Percentiles rank a stretch among this genome's conserved stretches.
These are phyloP conservation scores for Mesoligia furuncula DNA, from an alignment of 2,888 invertebrate species.

Conservation along the genomic window DNA sequence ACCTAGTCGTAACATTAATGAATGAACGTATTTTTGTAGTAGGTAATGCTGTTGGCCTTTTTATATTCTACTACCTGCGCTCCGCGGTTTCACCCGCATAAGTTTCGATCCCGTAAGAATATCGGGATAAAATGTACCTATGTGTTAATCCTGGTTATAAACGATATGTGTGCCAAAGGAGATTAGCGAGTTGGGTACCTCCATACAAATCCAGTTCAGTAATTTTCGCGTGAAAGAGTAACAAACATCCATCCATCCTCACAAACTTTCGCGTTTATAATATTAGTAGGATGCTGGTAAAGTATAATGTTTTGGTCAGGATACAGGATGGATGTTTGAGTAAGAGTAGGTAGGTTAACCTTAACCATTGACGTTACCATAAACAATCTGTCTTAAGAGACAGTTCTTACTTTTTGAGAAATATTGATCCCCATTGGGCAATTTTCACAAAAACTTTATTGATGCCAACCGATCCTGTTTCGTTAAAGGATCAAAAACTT, in stretches of 20 bases:
- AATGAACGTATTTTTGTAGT: background rate
- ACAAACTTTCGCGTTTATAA: too few species aligned
- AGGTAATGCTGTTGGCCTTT: background rate
- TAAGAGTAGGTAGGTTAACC: background rate
- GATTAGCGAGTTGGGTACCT: too few species aligned
- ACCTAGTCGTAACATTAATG: background rate
- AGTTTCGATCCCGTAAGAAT: too few species aligned
- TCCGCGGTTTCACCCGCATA: too few species aligned
- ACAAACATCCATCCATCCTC: too few species aligned
- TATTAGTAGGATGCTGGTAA: too few species aligned
- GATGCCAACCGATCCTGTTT: background rate
- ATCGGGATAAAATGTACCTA: too few species aligned
- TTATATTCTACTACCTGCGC: background rate
- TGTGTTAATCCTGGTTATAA: too few species aligned
- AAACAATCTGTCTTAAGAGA: background rate
- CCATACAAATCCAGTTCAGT: too few species aligned
- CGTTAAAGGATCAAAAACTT: background rate
- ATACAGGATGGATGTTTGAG: background rate
- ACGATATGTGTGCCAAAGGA: too few species aligned
- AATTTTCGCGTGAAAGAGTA: too few species aligned
- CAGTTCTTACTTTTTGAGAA: background rate
- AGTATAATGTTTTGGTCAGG: background rate
- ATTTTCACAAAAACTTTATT: background rate
- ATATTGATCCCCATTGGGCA: background rate
- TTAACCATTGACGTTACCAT: background rate